These are phyloP conservation scores for Pseudoatta argentina DNA, from an alignment of 1,140 invertebrate genomes.

Conservation along the genomic window DNA sequence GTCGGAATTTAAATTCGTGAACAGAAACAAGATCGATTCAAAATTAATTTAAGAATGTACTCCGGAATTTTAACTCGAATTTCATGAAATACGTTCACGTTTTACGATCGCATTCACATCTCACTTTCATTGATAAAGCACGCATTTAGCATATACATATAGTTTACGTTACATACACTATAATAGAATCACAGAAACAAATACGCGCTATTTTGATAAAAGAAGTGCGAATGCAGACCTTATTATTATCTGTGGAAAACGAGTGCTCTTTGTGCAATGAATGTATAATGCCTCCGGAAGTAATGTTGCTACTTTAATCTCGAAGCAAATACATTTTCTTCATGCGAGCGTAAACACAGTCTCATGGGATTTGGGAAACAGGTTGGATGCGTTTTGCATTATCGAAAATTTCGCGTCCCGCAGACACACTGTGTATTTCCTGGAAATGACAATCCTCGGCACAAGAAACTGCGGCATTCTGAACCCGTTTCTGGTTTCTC, in stretches of 20 bases:
- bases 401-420: neutral
- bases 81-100: neutral
- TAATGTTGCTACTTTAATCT: neutral
- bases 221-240: too few species aligned
- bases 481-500: neutral
- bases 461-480: neutral
- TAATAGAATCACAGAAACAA: too few species aligned
- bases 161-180: too few species aligned
- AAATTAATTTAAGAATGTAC: neutral
- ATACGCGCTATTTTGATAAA: too few species aligned
- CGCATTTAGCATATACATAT: too few species aligned
- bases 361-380: conserved; percentile 2
- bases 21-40: neutral
- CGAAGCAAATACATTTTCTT: neutral
- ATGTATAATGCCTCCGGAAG: neutral
- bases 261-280: neutral
- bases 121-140: too few species aligned
- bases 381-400: conserved; percentile 33
- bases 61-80: neutral
- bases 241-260: neutral
- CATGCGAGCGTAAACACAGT: neutral
- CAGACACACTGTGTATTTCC: conserved; percentile 43
- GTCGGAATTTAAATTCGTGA: neutral
- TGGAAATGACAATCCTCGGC: conserved; percentile 13
- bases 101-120: too few species aligned